Evolutionary conservation across 1,140 invertebrate species (phyloP), one percentile per base, ranked within the genome.

Genomic region (Sipha flava): DNA sequence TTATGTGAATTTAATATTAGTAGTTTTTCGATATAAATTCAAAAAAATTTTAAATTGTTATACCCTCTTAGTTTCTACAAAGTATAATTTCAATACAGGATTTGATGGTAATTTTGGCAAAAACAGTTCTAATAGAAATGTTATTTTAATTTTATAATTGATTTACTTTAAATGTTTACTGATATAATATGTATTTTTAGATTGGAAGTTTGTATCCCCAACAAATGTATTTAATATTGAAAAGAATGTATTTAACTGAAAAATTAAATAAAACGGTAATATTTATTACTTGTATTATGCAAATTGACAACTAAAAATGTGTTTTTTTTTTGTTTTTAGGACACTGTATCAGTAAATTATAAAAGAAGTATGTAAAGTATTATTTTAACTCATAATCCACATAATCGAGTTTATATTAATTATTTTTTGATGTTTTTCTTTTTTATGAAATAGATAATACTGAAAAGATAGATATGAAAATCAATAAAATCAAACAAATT

Each of bases 231-330:
- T 57, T 77, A 7, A 43, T 3, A 40, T 57, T 77, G 18, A 77
- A 54, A 0, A 77, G 49, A 57, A 77, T 77, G 72, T 77, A 77
- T 18, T 5, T 77, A 3, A 57, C n/a, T 16, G 72, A 77, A 77
- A 57, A 57, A 57, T 26, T 45, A 23, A 29, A 45, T 26, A 45
- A 26, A 9, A 16, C 14, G 7, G 54, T 59, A 59, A 31, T 59
- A 18, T 31, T 54, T 12, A 26, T 14, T 14, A 23, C 23, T 7
- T 52, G 37, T 40, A 40, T 6, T 40, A 40, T 6, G 37, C 37
- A 40, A n/a, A n/a, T n/a, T n/a, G n/a, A n/a, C n/a, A n/a, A n/a
- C n/a, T n/a, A n/a, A n/a, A n/a, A n/a, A n/a, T n/a, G n/a, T 64
- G n/a, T 37, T 2, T 43, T 18, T 68, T 43, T 10, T 40, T 40